Conservation (phyloP, 2,888 invertebrate genomes). For the Acleris emargana region DNA sequence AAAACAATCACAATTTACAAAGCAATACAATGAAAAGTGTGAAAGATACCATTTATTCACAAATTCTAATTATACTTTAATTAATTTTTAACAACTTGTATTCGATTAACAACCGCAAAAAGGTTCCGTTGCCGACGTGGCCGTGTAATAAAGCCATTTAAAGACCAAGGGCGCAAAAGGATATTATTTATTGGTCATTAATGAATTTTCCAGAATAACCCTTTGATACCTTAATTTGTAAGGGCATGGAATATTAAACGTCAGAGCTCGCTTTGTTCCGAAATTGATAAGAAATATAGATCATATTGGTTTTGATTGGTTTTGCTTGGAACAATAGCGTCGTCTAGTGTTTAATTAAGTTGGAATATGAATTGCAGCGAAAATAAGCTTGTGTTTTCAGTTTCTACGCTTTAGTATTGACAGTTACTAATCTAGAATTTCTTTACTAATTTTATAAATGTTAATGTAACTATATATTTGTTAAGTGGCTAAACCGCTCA, state of each 20-base stretch:
- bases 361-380: constrained; percentile 3
- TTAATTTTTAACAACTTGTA: constrained; percentile 18
- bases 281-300: constrained; percentile 30
- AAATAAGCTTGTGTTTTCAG: not conserved
- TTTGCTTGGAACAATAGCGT: constrained; percentile 11
- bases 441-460: too few relatives aligned
- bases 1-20: too few relatives aligned
- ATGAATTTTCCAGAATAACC: constrained; percentile 21
- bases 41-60: too few relatives aligned
- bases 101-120: constrained; percentile 16
- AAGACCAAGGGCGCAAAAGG: constrained; percentile 21
- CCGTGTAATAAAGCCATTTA: constrained; percentile 15
- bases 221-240: constrained; percentile 35
- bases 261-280: constrained; percentile 28
- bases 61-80: not conserved
- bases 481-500: too few relatives aligned
- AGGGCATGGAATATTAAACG: constrained; percentile 34
- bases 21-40: too few relatives aligned
- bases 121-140: not conserved
- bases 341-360: not conserved
- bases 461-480: too few relatives aligned
- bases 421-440: too few relatives aligned
- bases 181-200: constrained; percentile 33
- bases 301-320: constrained; percentile 7
- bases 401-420: too few relatives aligned